phyloP scores from a whole-genome alignment of 2,113 vertebrate species.

The Hylia prasina region DNA sequence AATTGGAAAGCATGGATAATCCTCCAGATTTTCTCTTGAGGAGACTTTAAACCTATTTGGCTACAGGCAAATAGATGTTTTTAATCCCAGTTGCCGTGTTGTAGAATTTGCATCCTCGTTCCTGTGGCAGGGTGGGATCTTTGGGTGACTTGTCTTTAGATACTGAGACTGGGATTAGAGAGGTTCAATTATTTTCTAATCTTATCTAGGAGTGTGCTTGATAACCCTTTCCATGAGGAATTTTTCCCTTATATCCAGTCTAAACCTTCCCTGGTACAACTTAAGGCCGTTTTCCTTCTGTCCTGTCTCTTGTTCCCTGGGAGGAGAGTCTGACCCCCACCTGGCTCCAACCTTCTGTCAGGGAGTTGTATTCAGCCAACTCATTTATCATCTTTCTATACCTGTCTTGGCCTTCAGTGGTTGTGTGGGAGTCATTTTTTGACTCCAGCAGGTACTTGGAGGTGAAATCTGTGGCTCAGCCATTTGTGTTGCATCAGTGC shows the following conservation, averaged over 20 bases:
- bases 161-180: background rate
- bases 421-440: background rate
- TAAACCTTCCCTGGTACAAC: background rate
- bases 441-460: background rate
- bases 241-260: background rate
- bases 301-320: background rate
- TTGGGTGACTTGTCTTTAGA: background rate
- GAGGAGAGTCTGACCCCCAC: background rate
- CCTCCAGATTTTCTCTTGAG: conserved; percentile 24
- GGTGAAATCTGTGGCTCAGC: background rate
- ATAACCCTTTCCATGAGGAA: background rate
- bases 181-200: background rate
- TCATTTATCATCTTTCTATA: background rate
- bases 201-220: background rate
- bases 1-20: conserved; percentile 30
- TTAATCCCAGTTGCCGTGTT: background rate
- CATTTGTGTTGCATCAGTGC: background rate
- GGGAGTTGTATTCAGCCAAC: background rate
- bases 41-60: conserved; percentile 14
- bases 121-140: background rate
- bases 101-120: background rate
- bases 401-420: background rate
- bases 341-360: background rate
- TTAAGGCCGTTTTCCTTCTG: rapidly evolving
- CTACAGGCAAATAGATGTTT: background rate